Evolutionary conservation across 2,797 vertebrate genomes (phyloP).

Genomic region (Cichlasoma orientale): DNA sequence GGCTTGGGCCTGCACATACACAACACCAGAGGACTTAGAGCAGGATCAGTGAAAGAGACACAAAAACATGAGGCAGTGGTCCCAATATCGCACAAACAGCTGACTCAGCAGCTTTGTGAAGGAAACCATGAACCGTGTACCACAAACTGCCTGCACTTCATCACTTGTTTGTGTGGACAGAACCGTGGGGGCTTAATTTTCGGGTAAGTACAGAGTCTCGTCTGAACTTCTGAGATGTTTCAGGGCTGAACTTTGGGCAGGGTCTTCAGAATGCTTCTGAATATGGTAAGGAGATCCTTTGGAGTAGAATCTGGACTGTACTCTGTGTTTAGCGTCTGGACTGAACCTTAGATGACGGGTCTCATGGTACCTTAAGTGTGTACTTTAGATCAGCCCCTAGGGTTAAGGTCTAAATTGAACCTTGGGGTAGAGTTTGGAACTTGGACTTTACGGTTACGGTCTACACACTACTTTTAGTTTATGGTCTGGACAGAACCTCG

Average conservation of each 20-base stretch:
- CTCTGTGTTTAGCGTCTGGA: neutral
- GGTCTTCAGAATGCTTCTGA: rapidly evolving
- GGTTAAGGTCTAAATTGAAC: too few species aligned
- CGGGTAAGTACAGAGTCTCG: neutral
- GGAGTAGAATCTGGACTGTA: neutral
- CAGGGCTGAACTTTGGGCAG: neutral
- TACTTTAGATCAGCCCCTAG: too few species aligned
- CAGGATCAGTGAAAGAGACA: neutral
- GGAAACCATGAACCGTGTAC: neutral
- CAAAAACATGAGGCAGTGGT: neutral
- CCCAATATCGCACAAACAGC: neutral
- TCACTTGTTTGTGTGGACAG: rapidly evolving
- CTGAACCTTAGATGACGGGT: neutral
- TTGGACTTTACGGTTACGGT: rapidly evolving
- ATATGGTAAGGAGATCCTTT: rapidly evolving
- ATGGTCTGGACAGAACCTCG: rapidly evolving
- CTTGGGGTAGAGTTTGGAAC: rapidly evolving
- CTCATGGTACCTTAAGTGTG: rapidly evolving
- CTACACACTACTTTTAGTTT: too few species aligned
- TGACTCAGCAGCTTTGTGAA: rapidly evolving
- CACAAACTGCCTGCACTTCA: neutral
- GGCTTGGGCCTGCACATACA: conserved; percentile 80
- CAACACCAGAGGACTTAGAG: rapidly evolving
- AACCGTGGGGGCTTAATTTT: neutral
- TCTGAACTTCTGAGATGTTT: neutral